These are phyloP conservation scores for Sebastes goodei DNA, from an alignment of 2,797 vertebrate species.

Conservation along the genomic window DNA sequence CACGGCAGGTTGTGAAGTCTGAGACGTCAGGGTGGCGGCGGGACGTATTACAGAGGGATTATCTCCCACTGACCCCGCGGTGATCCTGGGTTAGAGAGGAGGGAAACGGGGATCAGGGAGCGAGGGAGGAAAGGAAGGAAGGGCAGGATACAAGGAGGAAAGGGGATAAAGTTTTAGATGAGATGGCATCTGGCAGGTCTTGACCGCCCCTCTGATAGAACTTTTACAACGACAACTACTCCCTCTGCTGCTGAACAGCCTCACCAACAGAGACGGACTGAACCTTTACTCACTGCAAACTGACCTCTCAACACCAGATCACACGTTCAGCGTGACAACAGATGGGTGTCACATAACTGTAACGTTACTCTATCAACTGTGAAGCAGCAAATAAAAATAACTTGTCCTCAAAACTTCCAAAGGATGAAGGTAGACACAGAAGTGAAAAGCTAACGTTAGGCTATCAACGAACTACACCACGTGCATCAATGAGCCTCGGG, in stretches of 20 bases:
- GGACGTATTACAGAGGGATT: constrained; percentile 68
- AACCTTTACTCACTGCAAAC: background rate
- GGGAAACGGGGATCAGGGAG: background rate
- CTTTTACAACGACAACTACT: constrained; percentile 26
- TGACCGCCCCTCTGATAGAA: background rate
- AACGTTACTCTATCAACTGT: background rate
- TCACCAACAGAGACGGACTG: background rate
- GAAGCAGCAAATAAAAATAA: background rate
- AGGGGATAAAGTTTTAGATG: constrained; percentile 35
- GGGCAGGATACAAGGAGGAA: constrained; percentile 5
- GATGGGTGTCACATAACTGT: background rate
- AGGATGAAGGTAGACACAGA: background rate
- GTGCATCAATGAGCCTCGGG: no score
- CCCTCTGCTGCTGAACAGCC: constrained; percentile 58
- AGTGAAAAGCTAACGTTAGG: no score
- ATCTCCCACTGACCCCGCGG: constrained; percentile 37
- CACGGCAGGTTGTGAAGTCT: constrained; percentile 66
- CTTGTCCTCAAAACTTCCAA: background rate
- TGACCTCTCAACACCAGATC: background rate
- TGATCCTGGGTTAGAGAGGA: constrained; percentile 42
- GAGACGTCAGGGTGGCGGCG: constrained; percentile 62
- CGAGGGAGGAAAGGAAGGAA: background rate
- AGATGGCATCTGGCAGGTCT: constrained; percentile 27
- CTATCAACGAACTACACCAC: no score
- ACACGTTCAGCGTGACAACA: background rate